These are phyloP conservation scores for Melanaphis sacchari DNA, from an alignment of 1,140 invertebrate species.

Conservation along the genomic window DNA sequence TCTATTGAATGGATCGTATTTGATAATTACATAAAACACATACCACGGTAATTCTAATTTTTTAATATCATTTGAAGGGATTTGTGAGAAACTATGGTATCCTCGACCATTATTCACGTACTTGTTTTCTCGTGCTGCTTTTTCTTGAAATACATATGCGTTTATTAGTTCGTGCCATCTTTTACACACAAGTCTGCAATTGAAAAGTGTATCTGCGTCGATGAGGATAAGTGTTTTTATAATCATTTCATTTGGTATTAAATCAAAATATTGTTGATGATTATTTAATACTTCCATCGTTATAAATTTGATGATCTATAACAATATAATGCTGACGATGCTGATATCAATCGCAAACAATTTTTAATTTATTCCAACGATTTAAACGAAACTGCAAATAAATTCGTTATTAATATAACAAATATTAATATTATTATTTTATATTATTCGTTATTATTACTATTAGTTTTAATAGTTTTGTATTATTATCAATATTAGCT, in stretches of 20 bases:
- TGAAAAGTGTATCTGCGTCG: background rate
- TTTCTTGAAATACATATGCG: constrained; percentile 15
- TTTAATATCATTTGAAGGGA: background rate
- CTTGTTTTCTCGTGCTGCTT: background rate
- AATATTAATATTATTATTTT: too few species aligned
- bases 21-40: constrained; percentile 44
- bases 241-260: constrained; percentile 3
- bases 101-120: background rate
- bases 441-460: too few species aligned
- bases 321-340: too few species aligned
- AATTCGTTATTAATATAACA: too few species aligned
- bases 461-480: too few species aligned
- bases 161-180: constrained; percentile 10
- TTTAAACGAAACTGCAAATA: too few species aligned
- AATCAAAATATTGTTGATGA: background rate
- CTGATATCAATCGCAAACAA: too few species aligned
- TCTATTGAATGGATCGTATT: constrained; percentile 53
- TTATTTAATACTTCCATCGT: background rate
- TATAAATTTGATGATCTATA: background rate
- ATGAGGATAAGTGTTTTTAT: background rate
- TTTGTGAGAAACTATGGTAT: constrained; percentile 23
- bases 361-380: too few species aligned
- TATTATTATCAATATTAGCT: too few species aligned
- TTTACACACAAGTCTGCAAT: background rate
- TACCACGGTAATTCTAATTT: constrained; percentile 32